Evolutionary conservation across 2,888 invertebrate genomes (phyloP), one percentile per base, ranked within the genome.

Genomic region (Metalampra italica): DNA sequence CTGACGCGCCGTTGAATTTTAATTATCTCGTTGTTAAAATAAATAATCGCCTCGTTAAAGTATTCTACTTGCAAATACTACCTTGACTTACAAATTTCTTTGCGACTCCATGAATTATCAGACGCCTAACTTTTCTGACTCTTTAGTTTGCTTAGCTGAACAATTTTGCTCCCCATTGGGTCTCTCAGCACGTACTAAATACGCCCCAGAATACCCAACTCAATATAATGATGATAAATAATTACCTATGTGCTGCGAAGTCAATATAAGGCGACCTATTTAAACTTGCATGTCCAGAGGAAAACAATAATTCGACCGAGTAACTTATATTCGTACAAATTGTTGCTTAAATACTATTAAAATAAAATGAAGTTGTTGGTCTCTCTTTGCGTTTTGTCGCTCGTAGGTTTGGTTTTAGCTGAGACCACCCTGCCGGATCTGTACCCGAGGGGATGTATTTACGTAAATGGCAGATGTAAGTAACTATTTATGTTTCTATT

Each of bases 391-490:
- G 48, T 66, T 40, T 37, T 69, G 32, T 47, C 51, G 1, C 14
- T 69, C 0, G 57, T 68, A 22, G 64, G 59, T 0, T 49, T 68
- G 38, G 54, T 62, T 0, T 29, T 62, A 9, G 64, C 64, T 0
- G 64, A 54, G 1, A 60, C 64, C 0, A 47, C 49, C 0, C 4
- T 36, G 0, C n/a, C n/a, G n/a, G 32, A 68, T 49, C n/a, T n/a
- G 36, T n/a, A 32, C 32, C 51, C 69, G 0, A 57, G 76, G 3
- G 81, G 81, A 0, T 82, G 81, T 29, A 66, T 68, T 7, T 81
- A 72, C 15, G 49, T 64, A 3, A 1, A 56, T 22, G 76, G 76
- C 12, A 60, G n/a, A 59, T 80, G 81, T 81, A 54, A 77, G 79
- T 75, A 51, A 39, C 15, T 40, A 45, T 14, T 14, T 29, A 36